phyloP scores from a whole-genome alignment of 1,140 invertebrate species.

The Drosophila murphyi region DNA sequence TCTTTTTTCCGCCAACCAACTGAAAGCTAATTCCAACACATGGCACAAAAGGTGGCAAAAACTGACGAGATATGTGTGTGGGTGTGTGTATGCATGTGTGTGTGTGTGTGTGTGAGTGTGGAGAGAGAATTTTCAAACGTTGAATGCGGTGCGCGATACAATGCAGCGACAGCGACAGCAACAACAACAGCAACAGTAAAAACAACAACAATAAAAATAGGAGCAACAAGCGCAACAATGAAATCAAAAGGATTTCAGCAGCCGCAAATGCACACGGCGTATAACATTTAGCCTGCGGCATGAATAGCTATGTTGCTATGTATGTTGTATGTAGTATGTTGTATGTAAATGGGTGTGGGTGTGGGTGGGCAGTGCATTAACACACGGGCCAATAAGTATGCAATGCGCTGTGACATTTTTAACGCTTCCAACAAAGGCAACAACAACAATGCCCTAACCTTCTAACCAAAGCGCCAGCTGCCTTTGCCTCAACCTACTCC shows the following conservation, averaged over 20 bases:
- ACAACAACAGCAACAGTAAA: slow-evolving; percentile 34
- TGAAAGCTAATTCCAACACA: slow-evolving; percentile 81
- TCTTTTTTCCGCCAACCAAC: slow-evolving; percentile 56
- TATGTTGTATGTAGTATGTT: not conserved
- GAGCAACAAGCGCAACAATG: slow-evolving; percentile 27
- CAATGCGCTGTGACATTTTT: slow-evolving; percentile 83
- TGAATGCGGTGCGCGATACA: slow-evolving; percentile 49
- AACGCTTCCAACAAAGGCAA: slow-evolving; percentile 73
- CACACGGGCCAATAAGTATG: slow-evolving; percentile 82
- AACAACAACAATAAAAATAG: slow-evolving; percentile 37
- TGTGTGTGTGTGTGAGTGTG: not conserved
- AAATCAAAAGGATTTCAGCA: slow-evolving; percentile 61
- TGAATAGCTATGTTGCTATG: slow-evolving; percentile 7
- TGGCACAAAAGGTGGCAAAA: slow-evolving; percentile 71
- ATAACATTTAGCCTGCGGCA: slow-evolving; percentile 71
- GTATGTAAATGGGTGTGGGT: not conserved
- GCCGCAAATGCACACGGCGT: slow-evolving; percentile 73
- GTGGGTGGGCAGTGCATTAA: slow-evolving; percentile 61
- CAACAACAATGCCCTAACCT: slow-evolving; percentile 36
- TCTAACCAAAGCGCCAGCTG: slow-evolving; percentile 53
- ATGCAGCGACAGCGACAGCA: slow-evolving; percentile 43
- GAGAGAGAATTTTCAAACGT: slow-evolving; percentile 58
- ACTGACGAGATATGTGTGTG: slow-evolving; percentile 26
- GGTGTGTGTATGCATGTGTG: slow-evolving; percentile 11
- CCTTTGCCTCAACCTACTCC: not conserved